Base-by-base conservation (phyloP, 2,888 invertebrate genomes). In the Scelioninae gen. 1 region DNA sequence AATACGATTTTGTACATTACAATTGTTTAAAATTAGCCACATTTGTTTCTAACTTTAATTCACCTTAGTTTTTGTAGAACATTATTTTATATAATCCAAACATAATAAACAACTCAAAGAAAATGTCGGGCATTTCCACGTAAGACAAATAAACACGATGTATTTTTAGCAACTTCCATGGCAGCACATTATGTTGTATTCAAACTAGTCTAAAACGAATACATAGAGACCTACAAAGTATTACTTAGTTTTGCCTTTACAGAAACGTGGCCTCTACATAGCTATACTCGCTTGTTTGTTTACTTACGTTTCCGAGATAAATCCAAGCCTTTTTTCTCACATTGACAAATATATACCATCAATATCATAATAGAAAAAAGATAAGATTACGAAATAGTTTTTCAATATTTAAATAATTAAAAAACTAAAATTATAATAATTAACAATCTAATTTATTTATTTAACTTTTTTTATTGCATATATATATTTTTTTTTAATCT, bases 181-280 rank as follows among this genome's bases (percentile, higher is more conserved):
- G 51, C 6, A 3, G 51, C 9, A 66, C 40, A 66, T 66, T 40
- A 66, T 66, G 40, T 16, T 10, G 40, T 43, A 40, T 66, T 53
- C 38, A 31, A 53, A 66, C 53, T 53, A 53, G 65, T 65, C 51
- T 43, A 66, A 53, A 66, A 66, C 16, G 43, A 7, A 66, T n/a
- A n/a, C n/a, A n/a, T 66, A 53, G 53, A 40, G 38, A 49, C 40
- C 23, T 38, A 38, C 23, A 65, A 65, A 65, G 40, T 51, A 65
- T 51, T 51, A 53, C 65, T 65, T 51, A 51, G 51, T 65, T 65
- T 23, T 51, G 23, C 40, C 40, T n/a, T 23, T 23, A 53, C 38
- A 38, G 23, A 23, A 40, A 51, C 65, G 40, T 49, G 2, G 47
- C 31, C 1, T 23, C 40, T 5, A n/a, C 65, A 53, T 65, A 51